Evolutionary conservation across 2,888 invertebrate genomes (phyloP), one percentile per base, ranked within the genome.

Genomic region (Mimachlamys varia): DNA sequence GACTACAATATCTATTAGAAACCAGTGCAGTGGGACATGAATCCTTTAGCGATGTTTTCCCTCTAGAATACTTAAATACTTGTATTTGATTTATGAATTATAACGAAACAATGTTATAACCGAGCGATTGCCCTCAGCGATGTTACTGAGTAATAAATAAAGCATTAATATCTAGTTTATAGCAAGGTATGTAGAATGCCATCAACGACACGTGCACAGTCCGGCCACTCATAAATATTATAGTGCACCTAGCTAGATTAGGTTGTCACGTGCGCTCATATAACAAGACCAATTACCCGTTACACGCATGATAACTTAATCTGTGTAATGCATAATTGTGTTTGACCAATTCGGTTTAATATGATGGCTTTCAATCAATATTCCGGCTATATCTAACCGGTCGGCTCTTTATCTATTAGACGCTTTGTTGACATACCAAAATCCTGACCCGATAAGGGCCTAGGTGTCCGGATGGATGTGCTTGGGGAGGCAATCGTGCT

Each of bases 291-390:
- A 76, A 76, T 76, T 76, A 76, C 76, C 76, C 33, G 76, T 27
- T 76, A 76, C 76, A 76, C 76, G 76, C 76, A 33, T 76, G 76
- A 76, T 76, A 76, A 33, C 33, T 33, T 76, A 76, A 76, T 76
- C 76, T 76, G 33, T 76, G 33, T 76, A 76, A 76, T 76, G 76
- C 76, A 76, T 76, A 76, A 76, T 76, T 76, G 76, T 76, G 27
- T 76, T 76, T 76, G 33, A 76, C 76, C 76, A 76, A 76, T 76
- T 76, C 76, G 76, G 76, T 76, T 76, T 76, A 76, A 76, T 76
- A 76, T 76, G 76, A 76, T 76, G 76, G 76, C 27, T 33, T 76
- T 27, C 76, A 33, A 76, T 76, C 76, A 33, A 76, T 76, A 76
- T 76, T 76, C 33, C 76, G 76, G 76, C 76, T 76, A 76, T 76